A percentile compares a stretch with the other conserved stretches of the same genome.
These are phyloP conservation scores for Operophtera brumata DNA, from an alignment of 2,888 invertebrate species.

Conservation along the genomic window DNA sequence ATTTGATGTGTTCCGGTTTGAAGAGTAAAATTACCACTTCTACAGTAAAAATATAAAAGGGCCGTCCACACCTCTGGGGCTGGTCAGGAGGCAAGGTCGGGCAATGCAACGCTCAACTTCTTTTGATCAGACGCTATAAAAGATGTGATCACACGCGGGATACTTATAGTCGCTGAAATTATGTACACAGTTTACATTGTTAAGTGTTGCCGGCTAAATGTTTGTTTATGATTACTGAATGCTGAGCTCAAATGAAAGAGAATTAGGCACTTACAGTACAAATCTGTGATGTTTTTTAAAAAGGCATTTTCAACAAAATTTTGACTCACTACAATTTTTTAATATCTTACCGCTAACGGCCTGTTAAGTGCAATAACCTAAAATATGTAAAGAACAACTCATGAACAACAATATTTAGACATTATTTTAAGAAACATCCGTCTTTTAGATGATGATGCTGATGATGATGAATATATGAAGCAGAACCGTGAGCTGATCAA, in stretches of 20 bases:
- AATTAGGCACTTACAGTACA: background rate
- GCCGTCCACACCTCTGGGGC: background rate
- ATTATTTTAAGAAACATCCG: too few species aligned
- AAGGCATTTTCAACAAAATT: background rate
- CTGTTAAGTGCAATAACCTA: too few species aligned
- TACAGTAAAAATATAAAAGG: background rate
- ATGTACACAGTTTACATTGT: slow-evolving; percentile 27
- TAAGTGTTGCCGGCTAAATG: slow-evolving; percentile 24
- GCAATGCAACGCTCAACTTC: slow-evolving; percentile 22
- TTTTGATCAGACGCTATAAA: slow-evolving; percentile 30
- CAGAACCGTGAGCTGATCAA: too few species aligned
- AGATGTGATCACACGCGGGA: slow-evolving; percentile 17
- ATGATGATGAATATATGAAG: too few species aligned
- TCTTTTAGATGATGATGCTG: too few species aligned
- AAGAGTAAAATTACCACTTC: too few species aligned
- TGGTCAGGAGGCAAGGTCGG: slow-evolving; percentile 8
- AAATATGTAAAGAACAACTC: too few species aligned
- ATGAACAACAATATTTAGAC: too few species aligned
- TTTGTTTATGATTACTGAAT: slow-evolving; percentile 25
- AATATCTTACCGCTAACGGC: too few species aligned
- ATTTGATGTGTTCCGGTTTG: too few species aligned
- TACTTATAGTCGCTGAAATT: slow-evolving; percentile 9
- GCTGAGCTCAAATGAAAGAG: slow-evolving; percentile 10
- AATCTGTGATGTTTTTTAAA: background rate
- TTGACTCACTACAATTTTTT: too few species aligned